Evolutionary conservation across 2,797 vertebrate species (phyloP).

Genomic region (Sardinella longiceps): DNA sequence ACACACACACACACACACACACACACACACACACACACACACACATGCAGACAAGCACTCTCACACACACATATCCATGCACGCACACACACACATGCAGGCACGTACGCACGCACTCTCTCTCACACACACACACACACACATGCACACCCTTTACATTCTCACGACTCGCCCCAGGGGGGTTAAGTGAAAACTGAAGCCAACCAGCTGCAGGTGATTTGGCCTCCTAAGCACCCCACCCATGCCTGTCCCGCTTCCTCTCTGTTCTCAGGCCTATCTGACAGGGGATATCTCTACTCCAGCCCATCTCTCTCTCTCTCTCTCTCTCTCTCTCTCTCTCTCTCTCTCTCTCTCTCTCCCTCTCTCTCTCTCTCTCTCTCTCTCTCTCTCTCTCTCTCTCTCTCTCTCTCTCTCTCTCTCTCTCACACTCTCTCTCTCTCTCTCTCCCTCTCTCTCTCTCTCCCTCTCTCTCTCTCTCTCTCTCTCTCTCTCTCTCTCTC

Average conservation of each 20-base stretch:
- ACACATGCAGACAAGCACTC: no score
- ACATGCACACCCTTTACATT: no score
- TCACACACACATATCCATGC: no score
- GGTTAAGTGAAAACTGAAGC: constrained; percentile 53
- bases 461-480: no score
- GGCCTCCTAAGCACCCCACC: not conserved
- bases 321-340: no score
- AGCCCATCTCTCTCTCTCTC: not conserved
- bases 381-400: no score
- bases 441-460: no score
- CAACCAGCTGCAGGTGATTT: constrained; percentile 65
- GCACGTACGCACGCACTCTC: constrained; percentile 26
- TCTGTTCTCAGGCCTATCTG: not conserved
- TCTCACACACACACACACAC: not conserved
- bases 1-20: constrained; percentile 1
- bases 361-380: no score
- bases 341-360: no score
- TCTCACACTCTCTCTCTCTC: no score
- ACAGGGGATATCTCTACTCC: not conserved
- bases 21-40: constrained; percentile 26
- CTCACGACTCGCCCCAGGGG: constrained; percentile 55
- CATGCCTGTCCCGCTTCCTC: not conserved
- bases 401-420: no score
- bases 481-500: not conserved
- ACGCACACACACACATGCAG: not conserved